phyloP scores from a whole-genome alignment of 2,113 vertebrate genomes.

The Gallinago jamesoni region DNA sequence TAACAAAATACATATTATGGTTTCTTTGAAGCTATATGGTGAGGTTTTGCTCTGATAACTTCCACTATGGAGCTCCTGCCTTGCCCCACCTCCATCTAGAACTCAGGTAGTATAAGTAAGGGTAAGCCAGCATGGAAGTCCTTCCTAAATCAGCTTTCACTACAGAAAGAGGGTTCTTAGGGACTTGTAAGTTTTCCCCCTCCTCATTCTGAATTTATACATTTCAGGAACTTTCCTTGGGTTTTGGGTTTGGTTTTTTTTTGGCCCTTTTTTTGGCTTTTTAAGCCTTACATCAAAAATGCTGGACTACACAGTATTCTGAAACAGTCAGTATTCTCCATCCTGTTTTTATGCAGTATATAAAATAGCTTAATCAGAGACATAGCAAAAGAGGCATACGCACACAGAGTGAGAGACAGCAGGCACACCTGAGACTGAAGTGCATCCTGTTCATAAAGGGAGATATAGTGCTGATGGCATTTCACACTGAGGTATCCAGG shows the following conservation, averaged over 20 bases:
- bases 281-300: background rate
- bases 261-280: background rate
- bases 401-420: conserved; percentile 18
- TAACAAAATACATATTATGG: background rate
- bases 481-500: conserved; percentile 72
- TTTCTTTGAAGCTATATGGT: background rate
- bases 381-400: background rate
- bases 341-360: background rate
- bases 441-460: conserved; percentile 67
- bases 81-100: background rate
- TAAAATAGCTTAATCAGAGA: conserved; percentile 23
- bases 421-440: conserved; percentile 54
- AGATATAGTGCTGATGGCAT: conserved; percentile 72
- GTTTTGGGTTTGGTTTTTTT: background rate
- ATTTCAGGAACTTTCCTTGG: background rate
- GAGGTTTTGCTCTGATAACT: background rate
- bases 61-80: accelerated
- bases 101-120: background rate
- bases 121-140: background rate
- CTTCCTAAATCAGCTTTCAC: background rate
- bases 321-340: background rate
- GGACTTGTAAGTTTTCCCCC: background rate
- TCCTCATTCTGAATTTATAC: background rate
- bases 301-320: background rate
- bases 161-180: background rate